phyloP scores from a whole-genome alignment of 2,113 vertebrate species.

The Petroica traversi region DNA sequence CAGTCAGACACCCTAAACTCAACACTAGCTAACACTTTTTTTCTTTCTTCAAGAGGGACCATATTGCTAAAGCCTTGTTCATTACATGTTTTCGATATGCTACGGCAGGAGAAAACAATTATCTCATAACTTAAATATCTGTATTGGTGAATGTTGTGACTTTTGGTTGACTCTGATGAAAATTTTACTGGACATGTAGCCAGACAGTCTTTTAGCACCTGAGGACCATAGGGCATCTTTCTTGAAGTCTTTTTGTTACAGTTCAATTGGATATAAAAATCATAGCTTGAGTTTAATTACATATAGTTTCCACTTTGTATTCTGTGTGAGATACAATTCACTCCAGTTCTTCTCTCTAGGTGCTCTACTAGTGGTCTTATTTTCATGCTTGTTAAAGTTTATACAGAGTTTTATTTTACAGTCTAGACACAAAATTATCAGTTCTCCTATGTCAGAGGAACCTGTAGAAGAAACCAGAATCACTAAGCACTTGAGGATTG shows the following conservation, averaged over 20 bases:
- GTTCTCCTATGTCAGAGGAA: not conserved
- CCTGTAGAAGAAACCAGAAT: not conserved
- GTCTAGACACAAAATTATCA: not conserved
- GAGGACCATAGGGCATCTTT: not conserved
- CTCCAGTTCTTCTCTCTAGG: not conserved
- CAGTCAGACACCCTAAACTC: not conserved
- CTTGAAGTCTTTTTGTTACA: not conserved
- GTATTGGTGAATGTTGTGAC: not conserved
- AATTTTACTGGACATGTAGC: not conserved
- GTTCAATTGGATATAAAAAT: not conserved
- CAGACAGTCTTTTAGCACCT: not conserved
- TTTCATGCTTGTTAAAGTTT: not conserved
- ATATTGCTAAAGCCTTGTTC: not conserved
- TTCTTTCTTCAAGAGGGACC: not conserved
- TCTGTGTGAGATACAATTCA: not conserved
- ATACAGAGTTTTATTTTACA: not conserved
- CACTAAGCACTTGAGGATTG: not conserved
- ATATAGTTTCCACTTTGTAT: too few species aligned
- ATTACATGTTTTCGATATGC: not conserved
- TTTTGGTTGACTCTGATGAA: not conserved
- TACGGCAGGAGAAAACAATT: not conserved
- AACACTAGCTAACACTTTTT: not conserved
- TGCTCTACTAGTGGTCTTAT: not conserved
- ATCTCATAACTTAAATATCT: not conserved
- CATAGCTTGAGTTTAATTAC: not conserved